Evolutionary conservation across 64 coral and sea anemone species (phyloP).

Genomic region (Pachyseris speciosa): DNA sequence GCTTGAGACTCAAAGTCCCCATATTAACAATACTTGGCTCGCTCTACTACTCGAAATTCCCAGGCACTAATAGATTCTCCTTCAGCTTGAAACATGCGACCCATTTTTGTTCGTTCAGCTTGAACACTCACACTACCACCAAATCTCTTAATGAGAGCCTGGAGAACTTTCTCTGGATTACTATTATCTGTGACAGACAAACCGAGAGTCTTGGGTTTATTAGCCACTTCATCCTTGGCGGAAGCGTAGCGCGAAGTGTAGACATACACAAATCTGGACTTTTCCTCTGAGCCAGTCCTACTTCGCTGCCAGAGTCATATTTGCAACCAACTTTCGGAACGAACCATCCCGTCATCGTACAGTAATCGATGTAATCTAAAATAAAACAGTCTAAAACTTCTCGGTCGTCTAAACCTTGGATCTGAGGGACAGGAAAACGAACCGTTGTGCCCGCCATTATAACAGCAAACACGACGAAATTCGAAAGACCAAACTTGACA

Average conservation of each 20-base stretch:
- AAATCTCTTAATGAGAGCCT: constrained; percentile 12
- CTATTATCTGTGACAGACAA: constrained; percentile 16
- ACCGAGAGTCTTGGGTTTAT: constrained; percentile 17
- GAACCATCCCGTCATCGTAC: constrained; percentile 21
- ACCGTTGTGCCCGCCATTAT: constrained; percentile 2
- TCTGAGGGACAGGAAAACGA: constrained; percentile 46
- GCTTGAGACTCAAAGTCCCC: constrained; percentile 37
- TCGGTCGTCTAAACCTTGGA: constrained; percentile 29
- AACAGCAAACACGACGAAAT: not conserved
- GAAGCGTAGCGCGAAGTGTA: not conserved
- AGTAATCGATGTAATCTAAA: constrained; percentile 35
- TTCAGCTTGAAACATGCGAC: constrained; percentile 13
- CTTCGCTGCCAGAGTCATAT: not conserved
- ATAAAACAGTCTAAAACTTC: constrained; percentile 42
- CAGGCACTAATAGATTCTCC: constrained; percentile 6
- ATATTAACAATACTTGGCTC: constrained; percentile 41
- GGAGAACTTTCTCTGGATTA: constrained; percentile 11
- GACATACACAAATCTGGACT: too few species aligned
- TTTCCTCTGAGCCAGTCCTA: too few species aligned
- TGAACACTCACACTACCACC: constrained; percentile 40
- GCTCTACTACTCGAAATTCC: not conserved
- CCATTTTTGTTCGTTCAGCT: not conserved
- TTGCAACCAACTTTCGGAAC: not conserved
- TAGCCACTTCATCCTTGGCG: constrained; percentile 37
- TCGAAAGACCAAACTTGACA: too few species aligned